phyloP scores from a whole-genome alignment of 2,888 invertebrate genomes.

The Timema cristinae region DNA sequence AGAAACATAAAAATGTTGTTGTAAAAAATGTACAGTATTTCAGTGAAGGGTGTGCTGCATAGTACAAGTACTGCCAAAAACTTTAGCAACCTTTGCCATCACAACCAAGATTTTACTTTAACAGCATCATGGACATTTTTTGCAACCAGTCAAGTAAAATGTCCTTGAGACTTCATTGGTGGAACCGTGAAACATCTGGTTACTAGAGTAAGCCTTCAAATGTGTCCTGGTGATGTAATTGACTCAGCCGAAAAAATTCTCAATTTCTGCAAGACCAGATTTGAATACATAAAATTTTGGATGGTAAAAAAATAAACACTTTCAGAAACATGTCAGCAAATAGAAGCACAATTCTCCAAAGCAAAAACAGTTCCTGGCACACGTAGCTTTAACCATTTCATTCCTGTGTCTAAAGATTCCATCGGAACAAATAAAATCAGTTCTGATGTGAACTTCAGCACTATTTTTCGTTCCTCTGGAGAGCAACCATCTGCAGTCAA shows the following conservation, averaged over 20 bases:
- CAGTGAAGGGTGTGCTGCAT: not conserved
- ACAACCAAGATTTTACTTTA: conserved; percentile 5
- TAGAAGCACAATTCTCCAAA: not conserved
- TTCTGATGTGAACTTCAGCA: not conserved
- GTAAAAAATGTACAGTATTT: not conserved
- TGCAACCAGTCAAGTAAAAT: conserved; percentile 1
- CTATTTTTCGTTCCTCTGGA: not conserved
- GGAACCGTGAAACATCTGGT: not conserved
- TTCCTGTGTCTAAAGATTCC: conserved; percentile 5
- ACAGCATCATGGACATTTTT: not conserved
- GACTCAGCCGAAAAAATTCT: not conserved
- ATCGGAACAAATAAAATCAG: not conserved
- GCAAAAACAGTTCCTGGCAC: conserved; percentile 2
- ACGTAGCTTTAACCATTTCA: conserved; percentile 4
- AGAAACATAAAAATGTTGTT: too few species aligned
- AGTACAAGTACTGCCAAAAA: not conserved
- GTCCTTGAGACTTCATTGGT: not conserved
- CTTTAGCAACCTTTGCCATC: conserved; percentile 6
- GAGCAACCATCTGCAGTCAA: too few species aligned
- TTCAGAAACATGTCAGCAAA: not conserved
- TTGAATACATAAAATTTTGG: not conserved
- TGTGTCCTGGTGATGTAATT: conserved; percentile 1
- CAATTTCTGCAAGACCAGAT: not conserved
- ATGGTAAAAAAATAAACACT: not conserved
- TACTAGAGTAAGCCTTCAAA: not conserved